A percentile compares a stretch with the other conserved stretches of the same genome.
Evolutionary conservation across 2,113 vertebrate genomes (phyloP).

Genomic region (Atherinomorus stipes): DNA sequence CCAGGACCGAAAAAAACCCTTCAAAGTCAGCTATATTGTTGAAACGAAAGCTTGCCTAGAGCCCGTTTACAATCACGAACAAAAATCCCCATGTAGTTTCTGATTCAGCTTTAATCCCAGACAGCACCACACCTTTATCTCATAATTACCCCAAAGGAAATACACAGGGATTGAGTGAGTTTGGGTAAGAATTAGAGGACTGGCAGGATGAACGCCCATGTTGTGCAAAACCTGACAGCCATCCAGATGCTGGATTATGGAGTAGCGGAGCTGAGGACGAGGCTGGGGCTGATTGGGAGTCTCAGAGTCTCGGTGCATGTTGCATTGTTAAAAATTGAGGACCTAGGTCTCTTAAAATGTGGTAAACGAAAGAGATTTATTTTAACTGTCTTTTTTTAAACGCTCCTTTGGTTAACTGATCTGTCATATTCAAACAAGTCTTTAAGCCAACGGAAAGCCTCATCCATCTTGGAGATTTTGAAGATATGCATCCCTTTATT

Average conservation of each 20-base stretch:
- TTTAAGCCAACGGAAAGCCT: too few relatives aligned
- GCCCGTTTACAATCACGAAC: constrained; percentile 66
- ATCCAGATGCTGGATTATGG: constrained; percentile 55
- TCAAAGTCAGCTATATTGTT: constrained; percentile 39
- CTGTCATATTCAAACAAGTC: too few relatives aligned
- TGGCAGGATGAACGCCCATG: constrained; percentile 38
- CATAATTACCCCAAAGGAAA: constrained; percentile 70
- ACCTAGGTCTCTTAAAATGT: too few relatives aligned
- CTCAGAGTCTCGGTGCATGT: neutral
- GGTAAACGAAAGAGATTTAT: too few relatives aligned
- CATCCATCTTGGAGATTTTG: neutral
- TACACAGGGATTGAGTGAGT: constrained; percentile 56
- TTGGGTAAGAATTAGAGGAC: constrained; percentile 51
- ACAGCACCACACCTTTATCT: constrained; percentile 68
- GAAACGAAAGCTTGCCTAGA: constrained; percentile 56
- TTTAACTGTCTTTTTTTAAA: too few relatives aligned
- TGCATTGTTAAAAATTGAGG: too few relatives aligned
- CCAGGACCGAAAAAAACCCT: constrained; percentile 45
- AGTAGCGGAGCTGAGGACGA: constrained; percentile 27
- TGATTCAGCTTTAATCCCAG: constrained; percentile 59
- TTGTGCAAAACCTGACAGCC: constrained; percentile 39
- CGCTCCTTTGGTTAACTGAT: too few relatives aligned
- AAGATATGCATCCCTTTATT: neutral
- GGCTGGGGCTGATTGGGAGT: constrained; percentile 14
- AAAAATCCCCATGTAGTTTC: constrained; percentile 52